These are phyloP conservation scores for Lepidurus packardi DNA, from an alignment of 1,140 invertebrate species.

Conservation along the genomic window DNA sequence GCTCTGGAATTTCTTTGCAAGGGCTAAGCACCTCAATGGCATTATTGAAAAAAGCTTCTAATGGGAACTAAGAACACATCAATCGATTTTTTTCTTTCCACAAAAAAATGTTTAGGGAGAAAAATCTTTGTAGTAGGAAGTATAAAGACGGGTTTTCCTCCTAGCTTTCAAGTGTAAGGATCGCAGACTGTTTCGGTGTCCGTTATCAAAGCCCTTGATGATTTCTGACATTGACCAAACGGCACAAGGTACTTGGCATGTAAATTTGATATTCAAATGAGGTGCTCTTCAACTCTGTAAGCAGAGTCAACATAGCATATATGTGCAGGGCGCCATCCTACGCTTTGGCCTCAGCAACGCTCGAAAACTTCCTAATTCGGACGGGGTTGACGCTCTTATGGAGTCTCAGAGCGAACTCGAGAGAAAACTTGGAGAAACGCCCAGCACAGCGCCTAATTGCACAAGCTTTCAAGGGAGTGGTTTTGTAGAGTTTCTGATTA, in stretches of 20 bases:
- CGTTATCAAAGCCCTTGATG: not conserved
- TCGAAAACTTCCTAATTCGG: conserved; percentile 6
- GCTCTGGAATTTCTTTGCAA: too few species aligned
- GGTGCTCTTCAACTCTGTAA: not conserved
- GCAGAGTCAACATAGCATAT: not conserved
- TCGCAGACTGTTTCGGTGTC: not conserved
- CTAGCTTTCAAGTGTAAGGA: not conserved
- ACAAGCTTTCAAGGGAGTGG: not conserved
- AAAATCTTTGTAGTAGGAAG: too few species aligned
- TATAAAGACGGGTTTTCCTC: too few species aligned
- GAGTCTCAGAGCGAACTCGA: not conserved
- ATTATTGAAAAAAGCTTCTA: too few species aligned
- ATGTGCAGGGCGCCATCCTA: not conserved
- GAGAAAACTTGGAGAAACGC: conserved; percentile 17
- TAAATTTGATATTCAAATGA: conserved; percentile 15
- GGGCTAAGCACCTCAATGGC: too few species aligned
- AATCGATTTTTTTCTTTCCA: too few species aligned
- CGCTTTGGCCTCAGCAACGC: not conserved
- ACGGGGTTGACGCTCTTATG: conserved; percentile 2
- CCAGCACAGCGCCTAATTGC: not conserved
- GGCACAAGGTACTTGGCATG: not conserved
- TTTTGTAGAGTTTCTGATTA: not conserved
- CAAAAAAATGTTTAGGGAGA: too few species aligned
- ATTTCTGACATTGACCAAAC: not conserved
- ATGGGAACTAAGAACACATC: too few species aligned